Evolutionary conservation across 1,140 invertebrate genomes (phyloP).

Genomic region (Drosophila orosa): DNA sequence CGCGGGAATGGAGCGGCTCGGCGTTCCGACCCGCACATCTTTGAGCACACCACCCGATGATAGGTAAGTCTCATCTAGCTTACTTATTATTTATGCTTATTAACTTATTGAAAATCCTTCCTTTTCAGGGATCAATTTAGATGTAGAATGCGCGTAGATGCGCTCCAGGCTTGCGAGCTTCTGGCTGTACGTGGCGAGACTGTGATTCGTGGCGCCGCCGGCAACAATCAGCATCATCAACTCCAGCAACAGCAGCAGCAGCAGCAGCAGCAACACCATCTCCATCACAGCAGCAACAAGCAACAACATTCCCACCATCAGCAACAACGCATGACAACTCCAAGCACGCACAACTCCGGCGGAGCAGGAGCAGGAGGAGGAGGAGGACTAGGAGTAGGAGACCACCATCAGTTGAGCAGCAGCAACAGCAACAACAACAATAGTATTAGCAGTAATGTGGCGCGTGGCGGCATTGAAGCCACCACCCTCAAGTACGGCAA

Average conservation of each 20-base stretch:
- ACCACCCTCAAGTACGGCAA: conserved; percentile 78
- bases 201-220: conserved; percentile 76
- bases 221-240: conserved; percentile 56
- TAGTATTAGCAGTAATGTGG: conserved; percentile 78
- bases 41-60: conserved; percentile 82
- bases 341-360: conserved; percentile 48
- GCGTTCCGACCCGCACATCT: conserved; percentile 86
- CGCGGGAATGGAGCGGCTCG: conserved; percentile 88
- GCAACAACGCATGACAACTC: conserved; percentile 74
- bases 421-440: conserved; percentile 60
- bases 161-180: conserved; percentile 77
- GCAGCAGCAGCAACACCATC: conserved; percentile 60
- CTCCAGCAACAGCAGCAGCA: conserved; percentile 49
- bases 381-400: conserved; percentile 25
- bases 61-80: conserved; percentile 50
- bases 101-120: conserved; percentile 7
- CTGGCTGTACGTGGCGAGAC: conserved; percentile 77
- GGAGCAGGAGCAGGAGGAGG: conserved; percentile 29
- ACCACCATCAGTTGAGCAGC: conserved; percentile 30
- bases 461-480: conserved; percentile 76
- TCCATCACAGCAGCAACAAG: conserved; percentile 58
- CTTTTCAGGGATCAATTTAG: conserved; percentile 76
- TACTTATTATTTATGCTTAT: background rate
- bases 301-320: conserved; percentile 76
- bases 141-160: conserved; percentile 83